These are phyloP conservation scores for Bombus pascuorum DNA, from an alignment of 1,140 invertebrate genomes.

Conservation along the genomic window DNA sequence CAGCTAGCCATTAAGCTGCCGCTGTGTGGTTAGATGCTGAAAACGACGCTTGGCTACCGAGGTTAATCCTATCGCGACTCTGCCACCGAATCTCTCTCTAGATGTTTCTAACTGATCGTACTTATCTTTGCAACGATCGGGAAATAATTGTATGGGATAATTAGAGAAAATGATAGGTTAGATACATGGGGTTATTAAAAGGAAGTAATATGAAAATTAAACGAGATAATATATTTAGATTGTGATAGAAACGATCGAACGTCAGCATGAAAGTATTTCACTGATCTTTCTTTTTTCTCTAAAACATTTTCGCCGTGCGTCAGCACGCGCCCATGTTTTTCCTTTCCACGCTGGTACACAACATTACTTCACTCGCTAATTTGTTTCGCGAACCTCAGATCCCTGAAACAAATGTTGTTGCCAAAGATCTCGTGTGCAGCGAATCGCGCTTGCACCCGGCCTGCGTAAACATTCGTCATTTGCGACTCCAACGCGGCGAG, in stretches of 20 bases:
- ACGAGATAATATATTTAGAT: not conserved
- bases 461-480: not conserved
- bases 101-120: not conserved
- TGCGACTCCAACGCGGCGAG: not conserved
- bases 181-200: not conserved
- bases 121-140: not conserved
- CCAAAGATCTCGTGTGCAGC: slow-evolving; percentile 39
- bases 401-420: slow-evolving; percentile 44
- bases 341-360: slow-evolving; percentile 25
- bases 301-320: not conserved
- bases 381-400: slow-evolving; percentile 16
- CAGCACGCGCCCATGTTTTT: not conserved
- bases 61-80: not conserved
- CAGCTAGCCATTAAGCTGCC: not conserved
- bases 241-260: not conserved
- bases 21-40: not conserved
- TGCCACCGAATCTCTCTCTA: too few relatives aligned
- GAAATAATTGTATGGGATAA: not conserved
- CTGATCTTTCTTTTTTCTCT: too few relatives aligned
- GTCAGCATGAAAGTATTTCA: not conserved
- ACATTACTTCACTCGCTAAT: slow-evolving; percentile 40
- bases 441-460: slow-evolving; percentile 16
- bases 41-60: not conserved
- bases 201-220: not conserved
- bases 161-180: not conserved